These are phyloP conservation scores for Caloenas nicobarica DNA, from an alignment of 2,113 vertebrate genomes.

Conservation along the genomic window DNA sequence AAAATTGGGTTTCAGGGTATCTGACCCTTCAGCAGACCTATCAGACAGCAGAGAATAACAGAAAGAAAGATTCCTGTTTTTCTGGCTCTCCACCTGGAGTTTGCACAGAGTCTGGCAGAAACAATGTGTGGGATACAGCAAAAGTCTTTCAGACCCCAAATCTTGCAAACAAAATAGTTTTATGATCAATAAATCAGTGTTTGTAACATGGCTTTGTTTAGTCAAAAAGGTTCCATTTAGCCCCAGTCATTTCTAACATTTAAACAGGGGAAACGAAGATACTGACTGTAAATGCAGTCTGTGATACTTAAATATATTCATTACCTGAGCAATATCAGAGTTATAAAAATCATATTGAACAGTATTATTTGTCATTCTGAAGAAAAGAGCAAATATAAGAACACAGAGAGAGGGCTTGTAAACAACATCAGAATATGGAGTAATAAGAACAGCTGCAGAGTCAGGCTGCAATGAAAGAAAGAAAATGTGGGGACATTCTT, in stretches of 20 bases:
- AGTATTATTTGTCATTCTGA: background rate
- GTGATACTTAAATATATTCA: background rate
- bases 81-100: background rate
- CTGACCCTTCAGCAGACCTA: background rate
- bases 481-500: background rate
- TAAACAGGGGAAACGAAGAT: background rate
- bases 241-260: background rate
- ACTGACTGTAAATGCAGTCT: background rate
- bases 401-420: fast-evolving
- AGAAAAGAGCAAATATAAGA: background rate
- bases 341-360: background rate
- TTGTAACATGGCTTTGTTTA: background rate
- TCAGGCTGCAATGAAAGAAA: background rate
- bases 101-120: background rate
- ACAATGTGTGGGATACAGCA: background rate
- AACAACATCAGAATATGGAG: background rate
- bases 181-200: background rate
- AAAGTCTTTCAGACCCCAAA: background rate
- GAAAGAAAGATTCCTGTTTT: background rate
- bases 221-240: background rate
- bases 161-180: background rate
- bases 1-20: background rate
- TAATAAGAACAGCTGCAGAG: background rate
- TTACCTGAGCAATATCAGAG: background rate
- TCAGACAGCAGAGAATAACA: background rate